Evolutionary conservation across 2,113 vertebrate species (phyloP).

Genomic region (chimpanzee (Pan troglodytes)): NHGRI_mPanTro3-v2.1_pri NC_072422.2:29764001-29764500

Average conservation of each 20-base stretch:
- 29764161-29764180: neutral
- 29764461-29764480: neutral
- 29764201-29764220: no score
- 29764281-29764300: no score
- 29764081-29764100: no score
- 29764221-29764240: no score
- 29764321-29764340: no score
- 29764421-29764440: no score
- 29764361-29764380: neutral
- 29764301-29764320: no score
- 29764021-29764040: neutral
- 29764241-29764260: no score
- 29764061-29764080: neutral
- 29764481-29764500: neutral
- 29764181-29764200: no score
- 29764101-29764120: accelerated
- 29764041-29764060: neutral
- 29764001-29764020: neutral
- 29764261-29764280: neutral
- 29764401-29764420: no score
- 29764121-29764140: accelerated
- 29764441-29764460: constrained; percentile 7
- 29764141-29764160: accelerated
- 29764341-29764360: no score
- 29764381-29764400: no score